Evolutionary conservation across 2,797 vertebrate genomes (phyloP).

Genomic region (Glyptemys insculpta): DNA sequence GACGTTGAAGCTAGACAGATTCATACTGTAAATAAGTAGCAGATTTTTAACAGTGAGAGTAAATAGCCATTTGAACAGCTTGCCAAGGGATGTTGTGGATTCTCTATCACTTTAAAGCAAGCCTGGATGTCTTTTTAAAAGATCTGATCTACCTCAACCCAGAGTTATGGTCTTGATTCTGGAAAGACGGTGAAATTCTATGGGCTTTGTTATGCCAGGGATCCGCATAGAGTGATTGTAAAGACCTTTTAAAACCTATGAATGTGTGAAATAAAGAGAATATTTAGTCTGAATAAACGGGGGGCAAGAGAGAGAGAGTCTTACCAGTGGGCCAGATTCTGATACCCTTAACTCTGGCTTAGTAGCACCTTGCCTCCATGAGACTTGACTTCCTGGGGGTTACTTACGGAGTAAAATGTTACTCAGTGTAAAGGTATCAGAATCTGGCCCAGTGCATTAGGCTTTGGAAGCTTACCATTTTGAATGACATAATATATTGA

Average conservation of each 20-base stretch:
- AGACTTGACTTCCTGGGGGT: fast-evolving
- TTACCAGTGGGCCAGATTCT: fast-evolving
- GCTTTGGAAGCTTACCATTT: background rate
- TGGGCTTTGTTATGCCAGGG: background rate
- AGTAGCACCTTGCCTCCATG: background rate
- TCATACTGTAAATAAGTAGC: background rate
- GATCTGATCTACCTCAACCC: background rate
- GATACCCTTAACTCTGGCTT: background rate
- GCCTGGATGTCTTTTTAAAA: background rate
- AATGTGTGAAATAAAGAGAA: fast-evolving
- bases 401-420: fast-evolving
- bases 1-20: fast-evolving
- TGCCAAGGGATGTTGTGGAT: background rate
- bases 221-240: background rate
- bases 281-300: background rate
- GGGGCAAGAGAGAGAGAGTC: background rate
- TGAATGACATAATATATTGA: background rate
- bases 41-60: background rate
- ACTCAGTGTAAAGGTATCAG: background rate
- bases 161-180: background rate
- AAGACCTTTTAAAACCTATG: fast-evolving
- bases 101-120: background rate
- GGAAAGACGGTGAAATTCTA: background rate
- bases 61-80: background rate
- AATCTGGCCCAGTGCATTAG: fast-evolving